Conservation (phyloP, 2,888 invertebrate genomes). For the Silvanus unidentatus region DNA sequence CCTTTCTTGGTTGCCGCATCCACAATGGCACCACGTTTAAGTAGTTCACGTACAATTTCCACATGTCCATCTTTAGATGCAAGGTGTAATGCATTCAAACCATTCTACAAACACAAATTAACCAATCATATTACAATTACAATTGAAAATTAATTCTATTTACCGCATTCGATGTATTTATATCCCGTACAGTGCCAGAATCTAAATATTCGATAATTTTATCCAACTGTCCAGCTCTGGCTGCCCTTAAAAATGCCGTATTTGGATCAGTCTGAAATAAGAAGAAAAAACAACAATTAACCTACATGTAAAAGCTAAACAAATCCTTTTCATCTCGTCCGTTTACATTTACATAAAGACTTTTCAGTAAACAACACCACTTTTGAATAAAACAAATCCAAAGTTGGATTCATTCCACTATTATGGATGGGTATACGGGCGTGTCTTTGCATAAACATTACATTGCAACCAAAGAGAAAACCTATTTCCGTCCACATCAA, state of each 20-base stretch:
- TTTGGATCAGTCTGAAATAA: constrained; percentile 84
- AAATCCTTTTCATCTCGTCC: too few species aligned
- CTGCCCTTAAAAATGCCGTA: constrained; percentile 94
- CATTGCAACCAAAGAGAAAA: too few species aligned
- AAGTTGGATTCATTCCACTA: too few species aligned
- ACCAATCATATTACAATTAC: too few species aligned
- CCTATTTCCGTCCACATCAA: too few species aligned
- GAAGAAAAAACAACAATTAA: constrained; percentile 30
- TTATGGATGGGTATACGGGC: too few species aligned
- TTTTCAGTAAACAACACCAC: too few species aligned
- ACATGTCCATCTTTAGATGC: constrained; percentile 97
- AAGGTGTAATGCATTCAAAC: constrained; percentile 92
- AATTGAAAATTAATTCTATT: constrained; percentile 40
- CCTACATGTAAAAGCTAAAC: too few species aligned
- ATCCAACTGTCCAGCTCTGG: constrained; percentile 92
- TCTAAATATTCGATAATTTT: constrained; percentile 92
- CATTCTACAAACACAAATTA: constrained; percentile 67
- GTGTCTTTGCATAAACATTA: too few species aligned
- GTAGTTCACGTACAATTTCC: constrained; percentile 84
- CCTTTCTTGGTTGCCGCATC: constrained; percentile 98
- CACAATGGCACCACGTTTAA: constrained; percentile 85
- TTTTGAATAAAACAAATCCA: too few species aligned
- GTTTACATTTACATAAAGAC: too few species aligned
- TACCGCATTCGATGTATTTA: constrained; percentile 97
- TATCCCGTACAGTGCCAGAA: constrained; percentile 79